Conservation (phyloP, 2,797 vertebrate genomes). For the Cyclopterus lumpus region DNA sequence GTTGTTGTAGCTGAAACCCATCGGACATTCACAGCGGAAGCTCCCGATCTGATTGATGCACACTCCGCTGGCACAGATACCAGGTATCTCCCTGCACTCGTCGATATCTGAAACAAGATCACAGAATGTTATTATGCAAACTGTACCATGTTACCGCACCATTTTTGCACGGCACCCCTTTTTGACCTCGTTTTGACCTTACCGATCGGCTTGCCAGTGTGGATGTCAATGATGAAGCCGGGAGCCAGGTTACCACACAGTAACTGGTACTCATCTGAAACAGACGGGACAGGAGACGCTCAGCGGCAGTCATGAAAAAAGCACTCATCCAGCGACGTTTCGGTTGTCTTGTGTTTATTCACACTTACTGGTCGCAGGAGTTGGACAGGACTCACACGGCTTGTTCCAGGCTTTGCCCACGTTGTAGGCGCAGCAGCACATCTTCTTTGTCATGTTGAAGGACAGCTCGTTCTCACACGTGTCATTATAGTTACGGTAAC, state of each 20-base stretch:
- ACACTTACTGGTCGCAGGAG: slow-evolving; percentile 90
- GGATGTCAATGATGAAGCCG: slow-evolving; percentile 93
- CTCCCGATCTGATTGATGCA: slow-evolving; percentile 96
- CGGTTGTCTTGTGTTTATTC: neutral
- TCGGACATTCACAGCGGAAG: slow-evolving; percentile 94
- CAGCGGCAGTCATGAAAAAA: neutral
- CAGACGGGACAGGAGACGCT: slow-evolving; percentile 11
- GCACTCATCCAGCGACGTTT: neutral
- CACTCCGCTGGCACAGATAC: slow-evolving; percentile 90
- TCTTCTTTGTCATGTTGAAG: slow-evolving; percentile 96
- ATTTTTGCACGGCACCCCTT: no score
- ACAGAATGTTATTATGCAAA: neutral
- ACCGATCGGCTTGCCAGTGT: slow-evolving; percentile 92
- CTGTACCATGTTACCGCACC: no score
- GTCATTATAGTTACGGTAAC: slow-evolving; percentile 93
- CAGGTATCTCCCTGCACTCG: slow-evolving; percentile 92
- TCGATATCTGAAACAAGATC: slow-evolving; percentile 87
- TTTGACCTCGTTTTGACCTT: slow-evolving; percentile 48
- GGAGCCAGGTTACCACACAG: slow-evolving; percentile 93
- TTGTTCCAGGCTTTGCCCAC: slow-evolving; percentile 97
- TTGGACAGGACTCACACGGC: slow-evolving; percentile 92
- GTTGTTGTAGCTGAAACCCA: slow-evolving; percentile 95
- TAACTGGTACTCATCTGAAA: slow-evolving; percentile 90
- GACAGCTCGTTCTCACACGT: slow-evolving; percentile 92
- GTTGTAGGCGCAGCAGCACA: slow-evolving; percentile 96